Evolutionary conservation across 2,888 invertebrate species (phyloP).

Genomic region (Lasioglossum leucozonium): DNA sequence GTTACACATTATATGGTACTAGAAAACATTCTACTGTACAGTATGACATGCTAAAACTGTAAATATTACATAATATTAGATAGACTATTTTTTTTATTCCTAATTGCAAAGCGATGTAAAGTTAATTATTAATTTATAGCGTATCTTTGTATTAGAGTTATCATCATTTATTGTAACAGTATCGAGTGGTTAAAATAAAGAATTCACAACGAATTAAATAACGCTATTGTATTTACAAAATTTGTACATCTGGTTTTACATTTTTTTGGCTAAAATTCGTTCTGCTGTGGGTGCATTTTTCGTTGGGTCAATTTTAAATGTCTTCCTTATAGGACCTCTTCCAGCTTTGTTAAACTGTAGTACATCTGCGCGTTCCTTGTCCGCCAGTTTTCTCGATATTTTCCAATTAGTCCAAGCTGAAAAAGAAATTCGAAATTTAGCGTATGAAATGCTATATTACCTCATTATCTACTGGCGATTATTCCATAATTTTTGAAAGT

Average conservation of each 20-base stretch:
- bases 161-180: constrained; percentile 19
- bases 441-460: not conserved
- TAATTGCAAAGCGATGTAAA: not conserved
- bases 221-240: constrained; percentile 28
- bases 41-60: not conserved
- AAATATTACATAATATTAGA: not conserved
- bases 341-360: constrained; percentile 93
- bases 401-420: constrained; percentile 93
- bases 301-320: constrained; percentile 94
- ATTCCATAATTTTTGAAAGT: too few relatives aligned
- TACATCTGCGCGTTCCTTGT: constrained; percentile 91
- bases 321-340: constrained; percentile 93
- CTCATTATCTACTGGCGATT: too few relatives aligned
- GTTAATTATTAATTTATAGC: not conserved
- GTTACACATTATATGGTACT: not conserved
- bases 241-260: constrained; percentile 75
- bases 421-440: constrained; percentile 37
- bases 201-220: constrained; percentile 26
- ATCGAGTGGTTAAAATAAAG: not conserved
- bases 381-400: constrained; percentile 91
- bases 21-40: not conserved
- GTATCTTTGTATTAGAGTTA: not conserved
- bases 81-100: not conserved
- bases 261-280: constrained; percentile 86
- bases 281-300: constrained; percentile 81